Conservation (phyloP, 2,888 invertebrate genomes). For the Luperina nickerlii region DNA sequence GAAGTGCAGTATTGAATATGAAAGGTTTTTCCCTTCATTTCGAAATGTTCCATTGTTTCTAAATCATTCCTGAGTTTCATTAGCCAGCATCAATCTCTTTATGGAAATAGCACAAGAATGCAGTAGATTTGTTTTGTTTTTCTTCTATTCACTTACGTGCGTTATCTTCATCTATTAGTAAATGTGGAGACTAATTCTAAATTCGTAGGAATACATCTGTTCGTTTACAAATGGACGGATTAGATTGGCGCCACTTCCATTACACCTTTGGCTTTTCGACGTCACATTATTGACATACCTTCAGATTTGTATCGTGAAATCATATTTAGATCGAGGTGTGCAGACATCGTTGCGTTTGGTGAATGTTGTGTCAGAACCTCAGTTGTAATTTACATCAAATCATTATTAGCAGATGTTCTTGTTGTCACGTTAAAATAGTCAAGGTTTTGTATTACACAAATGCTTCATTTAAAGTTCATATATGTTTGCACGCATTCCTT, state of each 20-base stretch:
- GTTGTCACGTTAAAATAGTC: not conserved
- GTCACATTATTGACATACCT: conserved; percentile 35
- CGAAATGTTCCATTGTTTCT: not conserved
- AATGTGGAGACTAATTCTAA: conserved; percentile 40
- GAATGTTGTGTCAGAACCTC: not conserved
- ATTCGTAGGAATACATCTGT: conserved; percentile 44
- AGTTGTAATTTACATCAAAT: not conserved
- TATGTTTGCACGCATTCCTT: not conserved
- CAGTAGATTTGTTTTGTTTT: conserved; percentile 1
- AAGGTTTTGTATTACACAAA: not conserved
- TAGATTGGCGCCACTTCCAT: conserved; percentile 59
- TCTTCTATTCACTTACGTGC: conserved; percentile 11
- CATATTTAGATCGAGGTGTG: conserved; percentile 10
- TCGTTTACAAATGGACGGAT: conserved; percentile 45
- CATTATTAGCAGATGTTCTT: not conserved
- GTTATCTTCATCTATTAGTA: conserved; percentile 39
- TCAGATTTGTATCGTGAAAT: conserved; percentile 21
- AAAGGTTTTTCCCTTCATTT: not conserved
- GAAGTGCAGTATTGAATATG: not conserved
- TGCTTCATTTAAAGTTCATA: not conserved
- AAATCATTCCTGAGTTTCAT: not conserved
- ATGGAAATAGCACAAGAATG: conserved; percentile 3
- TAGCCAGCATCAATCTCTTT: not conserved
- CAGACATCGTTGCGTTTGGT: not conserved
- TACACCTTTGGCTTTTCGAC: conserved; percentile 50